Evolutionary conservation across 2,113 vertebrate species (phyloP), one percentile per base, ranked within the genome.

Genomic region (Mastomys natalensis): DNA sequence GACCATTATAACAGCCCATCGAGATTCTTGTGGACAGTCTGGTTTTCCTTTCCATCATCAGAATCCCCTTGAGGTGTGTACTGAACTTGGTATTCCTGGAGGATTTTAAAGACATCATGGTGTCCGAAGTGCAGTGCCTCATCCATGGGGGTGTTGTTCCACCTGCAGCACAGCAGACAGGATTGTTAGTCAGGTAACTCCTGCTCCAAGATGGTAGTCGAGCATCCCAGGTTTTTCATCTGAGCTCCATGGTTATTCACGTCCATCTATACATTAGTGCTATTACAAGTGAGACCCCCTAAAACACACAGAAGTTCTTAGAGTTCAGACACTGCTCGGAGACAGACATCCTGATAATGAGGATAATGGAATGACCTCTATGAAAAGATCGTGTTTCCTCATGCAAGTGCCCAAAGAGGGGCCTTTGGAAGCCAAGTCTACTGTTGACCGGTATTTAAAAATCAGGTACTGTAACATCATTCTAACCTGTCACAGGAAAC

Each of bases 81-180:
- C 81, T 99, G 98, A 97, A 98, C 99, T 98, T 99, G 99, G 98
- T 99, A 99, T 7, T 99, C 99, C 13, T 99, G 99, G 70, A 99
- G 99, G 96, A 99, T 99, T 97, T 99, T 99, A 93, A 99, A 99
- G 1, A 99, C 99, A 26, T 99, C 99, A 0, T 99, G 99, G 98
- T 99, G 99, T 97, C 99, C 99, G 4, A 99, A 99, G 97, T 99
- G 99, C 96, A 99, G 99, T 0, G 99, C 99, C 97, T 99, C 99
- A 0, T 99, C 99, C 99, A 99, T 99, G 0, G 99, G 99, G 1
- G 99, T 99, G 98, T 99, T 99, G 7, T 99, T 99, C 99, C 99
- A 99, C 98, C 99, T 99, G 51, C 15, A 95, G 58, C 85, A 97
- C 40, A 76, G 68, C n/a, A 55, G 64, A 82, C 34, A 26, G 78